Conservation (phyloP, 2,113 vertebrate genomes). For the Loxodonta africana region DNA sequence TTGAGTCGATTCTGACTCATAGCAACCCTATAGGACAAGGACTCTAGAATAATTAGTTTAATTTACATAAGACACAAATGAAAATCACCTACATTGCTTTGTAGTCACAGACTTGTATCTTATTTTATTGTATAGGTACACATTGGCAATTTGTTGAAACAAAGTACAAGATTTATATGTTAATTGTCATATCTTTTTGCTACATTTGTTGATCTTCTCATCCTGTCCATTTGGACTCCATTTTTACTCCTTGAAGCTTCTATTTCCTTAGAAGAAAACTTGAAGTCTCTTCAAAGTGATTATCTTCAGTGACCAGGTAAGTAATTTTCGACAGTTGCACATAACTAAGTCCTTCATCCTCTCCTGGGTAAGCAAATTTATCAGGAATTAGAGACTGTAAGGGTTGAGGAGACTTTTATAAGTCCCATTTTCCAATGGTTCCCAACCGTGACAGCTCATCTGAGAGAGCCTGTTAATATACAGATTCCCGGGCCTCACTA, state of each 20-base stretch:
- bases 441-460: neutral
- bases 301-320: conserved; percentile 41
- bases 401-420: neutral
- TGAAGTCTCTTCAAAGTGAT: conserved; percentile 32
- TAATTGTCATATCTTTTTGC: conserved; percentile 29
- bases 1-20: no score
- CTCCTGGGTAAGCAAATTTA: neutral
- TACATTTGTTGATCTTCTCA: conserved; percentile 7
- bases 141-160: conserved; percentile 31
- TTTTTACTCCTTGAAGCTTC: conserved; percentile 38
- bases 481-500: neutral
- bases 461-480: neutral
- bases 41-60: conserved; percentile 5
- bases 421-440: conserved; percentile 18
- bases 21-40: neutral
- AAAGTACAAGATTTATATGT: conserved; percentile 34
- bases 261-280: conserved; percentile 49
- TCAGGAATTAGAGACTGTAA: conserved; percentile 34
- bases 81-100: conserved; percentile 34
- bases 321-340: conserved; percentile 32
- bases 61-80: conserved; percentile 31
- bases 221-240: conserved; percentile 27
- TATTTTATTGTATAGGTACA: conserved; percentile 28
- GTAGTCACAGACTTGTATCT: neutral
- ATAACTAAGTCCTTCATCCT: conserved; percentile 50